Conservation (phyloP, 2,888 invertebrate species). For the Anoncus sp. region DNA sequence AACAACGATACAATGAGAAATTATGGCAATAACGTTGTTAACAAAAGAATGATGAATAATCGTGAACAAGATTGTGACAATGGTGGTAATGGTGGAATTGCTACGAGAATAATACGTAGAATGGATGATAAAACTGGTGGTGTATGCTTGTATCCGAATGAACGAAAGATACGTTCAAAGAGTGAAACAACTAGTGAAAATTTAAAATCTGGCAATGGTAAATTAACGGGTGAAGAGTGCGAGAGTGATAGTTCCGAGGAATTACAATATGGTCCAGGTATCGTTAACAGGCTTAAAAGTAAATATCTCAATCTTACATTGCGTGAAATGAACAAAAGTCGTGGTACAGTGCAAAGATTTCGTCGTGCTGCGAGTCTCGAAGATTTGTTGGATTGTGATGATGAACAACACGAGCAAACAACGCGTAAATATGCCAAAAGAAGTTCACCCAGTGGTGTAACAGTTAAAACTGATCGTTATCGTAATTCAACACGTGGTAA, state of each 20-base stretch:
- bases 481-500: slow-evolving; percentile 85
- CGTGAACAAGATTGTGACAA: slow-evolving; percentile 74
- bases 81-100: slow-evolving; percentile 17
- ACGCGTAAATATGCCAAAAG: slow-evolving; percentile 75
- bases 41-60: slow-evolving; percentile 28
- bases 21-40: slow-evolving; percentile 45
- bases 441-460: slow-evolving; percentile 42
- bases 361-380: slow-evolving; percentile 94
- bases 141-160: slow-evolving; percentile 46
- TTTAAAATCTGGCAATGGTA: slow-evolving; percentile 36
- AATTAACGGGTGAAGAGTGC: slow-evolving; percentile 76
- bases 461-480: slow-evolving; percentile 82
- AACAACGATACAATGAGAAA: slow-evolving; percentile 61
- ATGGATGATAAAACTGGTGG: slow-evolving; percentile 49
- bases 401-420: slow-evolving; percentile 74
- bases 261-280: slow-evolving; percentile 95
- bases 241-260: slow-evolving; percentile 89
- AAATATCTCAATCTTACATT: slow-evolving; percentile 94
- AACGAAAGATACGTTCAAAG: slow-evolving; percentile 23
- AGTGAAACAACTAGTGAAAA: slow-evolving; percentile 6
- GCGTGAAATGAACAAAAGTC: slow-evolving; percentile 87
- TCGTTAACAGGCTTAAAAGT: slow-evolving; percentile 94
- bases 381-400: slow-evolving; percentile 90
- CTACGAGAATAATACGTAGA: slow-evolving; percentile 50
- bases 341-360: slow-evolving; percentile 88